A percentile compares a stretch with the other conserved stretches of the same genome.
Evolutionary conservation across 1,140 invertebrate species (phyloP).

Genomic region (Lethocerus indicus): DNA sequence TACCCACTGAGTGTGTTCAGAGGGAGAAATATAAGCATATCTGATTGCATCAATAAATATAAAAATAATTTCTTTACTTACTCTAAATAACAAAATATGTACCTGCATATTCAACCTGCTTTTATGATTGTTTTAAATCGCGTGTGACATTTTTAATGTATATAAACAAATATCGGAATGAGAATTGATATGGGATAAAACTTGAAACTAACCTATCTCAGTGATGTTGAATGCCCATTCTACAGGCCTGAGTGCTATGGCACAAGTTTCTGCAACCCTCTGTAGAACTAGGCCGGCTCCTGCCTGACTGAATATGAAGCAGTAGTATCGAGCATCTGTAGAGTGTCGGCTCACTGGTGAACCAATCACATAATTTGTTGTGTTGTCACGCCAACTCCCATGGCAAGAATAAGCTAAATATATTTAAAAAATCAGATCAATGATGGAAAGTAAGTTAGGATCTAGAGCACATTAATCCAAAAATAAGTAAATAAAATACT

Average conservation of each 20-base stretch:
- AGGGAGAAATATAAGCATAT: no score
- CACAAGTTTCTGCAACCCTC: conserved; percentile 15
- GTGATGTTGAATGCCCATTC: conserved; percentile 16
- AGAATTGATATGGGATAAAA: background rate
- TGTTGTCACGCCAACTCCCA: conserved; percentile 46
- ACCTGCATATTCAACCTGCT: background rate
- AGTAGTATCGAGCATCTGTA: conserved; percentile 24
- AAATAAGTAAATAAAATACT: no score
- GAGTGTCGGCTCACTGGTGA: conserved; percentile 28
- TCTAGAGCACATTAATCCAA: no score
- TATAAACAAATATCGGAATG: background rate
- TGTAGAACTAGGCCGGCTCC: conserved; percentile 6
- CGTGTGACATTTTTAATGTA: background rate
- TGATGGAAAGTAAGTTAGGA: no score
- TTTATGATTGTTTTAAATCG: background rate
- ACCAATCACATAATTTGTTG: conserved; percentile 43
- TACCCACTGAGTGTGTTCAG: no score
- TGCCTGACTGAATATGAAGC: conserved; percentile 22
- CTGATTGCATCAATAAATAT: no score
- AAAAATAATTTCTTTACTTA: no score
- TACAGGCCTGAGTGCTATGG: background rate
- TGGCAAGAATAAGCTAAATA: conserved; percentile 44
- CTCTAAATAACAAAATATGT: background rate
- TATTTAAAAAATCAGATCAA: no score
- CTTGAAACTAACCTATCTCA: conserved; percentile 10